Evolutionary conservation across 1,140 invertebrate species (phyloP).

Genomic region (Paralvinella palmiformis): DNA sequence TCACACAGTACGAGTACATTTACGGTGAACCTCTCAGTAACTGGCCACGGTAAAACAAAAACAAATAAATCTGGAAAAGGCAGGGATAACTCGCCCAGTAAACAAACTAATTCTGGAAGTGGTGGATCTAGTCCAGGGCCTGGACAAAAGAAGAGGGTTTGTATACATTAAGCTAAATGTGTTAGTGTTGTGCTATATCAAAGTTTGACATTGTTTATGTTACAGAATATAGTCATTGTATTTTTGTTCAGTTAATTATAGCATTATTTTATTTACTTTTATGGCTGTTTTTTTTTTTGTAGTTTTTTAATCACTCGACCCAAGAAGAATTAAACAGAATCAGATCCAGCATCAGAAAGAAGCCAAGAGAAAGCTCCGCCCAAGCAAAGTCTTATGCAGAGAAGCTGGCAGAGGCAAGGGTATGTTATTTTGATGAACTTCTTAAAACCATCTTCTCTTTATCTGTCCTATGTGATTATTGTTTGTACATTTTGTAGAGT

Average conservation of each 20-base stretch:
- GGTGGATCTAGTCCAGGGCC: background rate
- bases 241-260: background rate
- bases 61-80: background rate
- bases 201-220: conserved; percentile 13
- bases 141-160: background rate
- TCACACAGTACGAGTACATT: background rate
- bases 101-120: background rate
- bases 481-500: no score
- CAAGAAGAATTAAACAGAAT: conserved; percentile 43
- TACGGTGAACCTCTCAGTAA: background rate
- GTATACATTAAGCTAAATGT: background rate
- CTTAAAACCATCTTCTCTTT: no score
- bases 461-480: no score
- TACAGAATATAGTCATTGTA: conserved; percentile 30
- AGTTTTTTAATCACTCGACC: conserved; percentile 36
- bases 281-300: conserved; percentile 7
- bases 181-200: background rate
- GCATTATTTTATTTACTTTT: background rate
- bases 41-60: background rate
- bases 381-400: conserved; percentile 39
- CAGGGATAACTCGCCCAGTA: background rate
- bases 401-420: conserved; percentile 38
- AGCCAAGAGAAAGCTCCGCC: conserved; percentile 26
- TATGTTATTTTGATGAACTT: no score
- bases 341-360: conserved; percentile 31